Conservation (phyloP, 2,888 invertebrate species). For the Lysandra coridon region DNA sequence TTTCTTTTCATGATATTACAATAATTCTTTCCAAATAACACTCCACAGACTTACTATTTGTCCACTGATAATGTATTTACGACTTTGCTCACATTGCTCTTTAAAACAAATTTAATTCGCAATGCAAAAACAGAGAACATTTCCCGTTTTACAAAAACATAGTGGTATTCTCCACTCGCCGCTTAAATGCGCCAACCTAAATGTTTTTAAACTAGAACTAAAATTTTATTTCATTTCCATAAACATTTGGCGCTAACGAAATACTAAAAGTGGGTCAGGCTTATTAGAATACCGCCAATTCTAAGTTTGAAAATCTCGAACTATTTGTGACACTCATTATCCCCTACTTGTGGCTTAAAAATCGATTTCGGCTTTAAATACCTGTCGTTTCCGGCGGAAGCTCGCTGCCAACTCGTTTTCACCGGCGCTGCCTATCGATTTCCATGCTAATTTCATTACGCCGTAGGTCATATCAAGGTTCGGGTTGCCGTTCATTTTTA, state of each 20-base stretch:
- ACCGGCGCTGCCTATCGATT: conserved; percentile 24
- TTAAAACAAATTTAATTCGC: background rate
- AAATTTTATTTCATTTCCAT: conserved; percentile 2
- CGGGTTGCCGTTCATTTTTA: background rate
- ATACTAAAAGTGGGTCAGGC: background rate
- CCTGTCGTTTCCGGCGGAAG: background rate
- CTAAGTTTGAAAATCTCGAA: background rate
- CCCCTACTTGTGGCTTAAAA: conserved; percentile 11
- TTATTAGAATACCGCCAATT: background rate
- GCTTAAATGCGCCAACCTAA: background rate
- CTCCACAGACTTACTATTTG: too few relatives aligned
- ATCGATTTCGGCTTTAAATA: conserved; percentile 9
- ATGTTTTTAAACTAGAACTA: background rate
- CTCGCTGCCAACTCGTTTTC: conserved; percentile 18
- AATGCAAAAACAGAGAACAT: background rate
- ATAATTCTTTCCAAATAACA: too few relatives aligned
- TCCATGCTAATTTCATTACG: conserved; percentile 18
- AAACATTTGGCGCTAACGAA: background rate
- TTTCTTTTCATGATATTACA: too few relatives aligned
- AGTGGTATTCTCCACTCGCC: background rate
- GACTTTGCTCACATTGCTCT: background rate
- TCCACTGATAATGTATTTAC: background rate
- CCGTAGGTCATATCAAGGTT: conserved; percentile 24
- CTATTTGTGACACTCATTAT: conserved; percentile 9
- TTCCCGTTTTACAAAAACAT: background rate